phyloP scores from a whole-genome alignment of 2,113 vertebrate species.

The Ailuropoda melanoleuca region DNA sequence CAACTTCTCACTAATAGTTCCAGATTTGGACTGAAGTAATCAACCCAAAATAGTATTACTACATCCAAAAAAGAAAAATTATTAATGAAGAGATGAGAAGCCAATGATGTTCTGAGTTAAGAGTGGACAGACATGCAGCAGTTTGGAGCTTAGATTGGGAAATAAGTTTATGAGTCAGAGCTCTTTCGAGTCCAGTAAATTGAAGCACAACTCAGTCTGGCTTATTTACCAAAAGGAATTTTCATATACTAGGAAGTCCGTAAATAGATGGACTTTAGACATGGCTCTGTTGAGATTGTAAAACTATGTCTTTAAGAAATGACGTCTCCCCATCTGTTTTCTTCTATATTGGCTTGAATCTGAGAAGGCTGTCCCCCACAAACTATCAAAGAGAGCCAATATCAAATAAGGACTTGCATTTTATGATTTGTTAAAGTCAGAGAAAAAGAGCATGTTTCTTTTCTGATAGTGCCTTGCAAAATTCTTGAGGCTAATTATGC shows the following conservation, averaged over 20 bases:
- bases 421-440: background rate
- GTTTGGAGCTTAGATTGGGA: background rate
- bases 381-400: background rate
- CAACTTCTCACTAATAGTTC: background rate
- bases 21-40: background rate
- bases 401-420: background rate
- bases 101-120: background rate
- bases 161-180: background rate
- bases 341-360: background rate
- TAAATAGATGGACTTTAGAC: background rate
- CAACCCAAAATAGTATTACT: background rate
- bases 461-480: background rate
- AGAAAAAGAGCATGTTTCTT: background rate
- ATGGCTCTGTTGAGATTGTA: background rate
- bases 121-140: background rate
- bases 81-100: background rate
- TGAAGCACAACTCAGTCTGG: background rate
- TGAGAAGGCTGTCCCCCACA: background rate
- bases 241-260: background rate
- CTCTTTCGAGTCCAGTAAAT: background rate
- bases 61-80: background rate
- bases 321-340: background rate
- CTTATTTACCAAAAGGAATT: background rate
- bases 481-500: background rate
- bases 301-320: background rate